A percentile compares a stretch with the other conserved stretches of the same genome.
Evolutionary conservation across 53 echinoderm and acorn worm species (phyloP).

Genomic region (Mesocentrotus franciscanus): DNA sequence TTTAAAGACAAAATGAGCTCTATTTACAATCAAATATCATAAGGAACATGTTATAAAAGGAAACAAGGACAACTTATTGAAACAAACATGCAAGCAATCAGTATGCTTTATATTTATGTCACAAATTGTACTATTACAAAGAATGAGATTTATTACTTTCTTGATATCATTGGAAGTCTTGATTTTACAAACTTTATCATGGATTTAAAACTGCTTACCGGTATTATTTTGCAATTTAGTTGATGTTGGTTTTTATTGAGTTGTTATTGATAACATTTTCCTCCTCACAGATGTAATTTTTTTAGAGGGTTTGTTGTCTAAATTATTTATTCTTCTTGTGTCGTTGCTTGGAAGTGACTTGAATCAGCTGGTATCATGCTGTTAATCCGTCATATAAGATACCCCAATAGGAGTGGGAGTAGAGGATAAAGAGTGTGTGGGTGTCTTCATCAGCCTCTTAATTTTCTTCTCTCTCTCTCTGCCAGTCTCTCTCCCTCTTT

Average conservation of each 20-base stretch:
- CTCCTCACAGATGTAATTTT: background rate
- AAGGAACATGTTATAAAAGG: no score
- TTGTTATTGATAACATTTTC: background rate
- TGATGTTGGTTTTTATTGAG: background rate
- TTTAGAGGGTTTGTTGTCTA: background rate
- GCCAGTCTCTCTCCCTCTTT: slow-evolving; percentile 15
- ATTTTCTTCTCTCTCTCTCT: slow-evolving; percentile 42
- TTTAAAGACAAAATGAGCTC: no score
- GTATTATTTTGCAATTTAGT: background rate
- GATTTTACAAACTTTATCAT: background rate
- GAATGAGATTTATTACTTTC: background rate
- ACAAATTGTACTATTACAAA: no score
- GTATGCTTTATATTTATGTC: no score
- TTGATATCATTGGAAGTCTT: background rate
- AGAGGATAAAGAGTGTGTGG: slow-evolving; percentile 40
- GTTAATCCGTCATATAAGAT: background rate
- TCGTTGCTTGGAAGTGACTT: background rate
- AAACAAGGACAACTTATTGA: no score
- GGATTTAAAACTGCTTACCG: background rate
- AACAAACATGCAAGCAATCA: no score
- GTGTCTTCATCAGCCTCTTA: slow-evolving; percentile 51
- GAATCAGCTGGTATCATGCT: background rate
- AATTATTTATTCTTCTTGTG: background rate
- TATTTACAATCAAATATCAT: no score
- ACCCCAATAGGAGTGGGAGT: slow-evolving; percentile 36